Evolutionary conservation across 2,888 invertebrate species (phyloP).

Genomic region (Drosophila aldrichi): DNA sequence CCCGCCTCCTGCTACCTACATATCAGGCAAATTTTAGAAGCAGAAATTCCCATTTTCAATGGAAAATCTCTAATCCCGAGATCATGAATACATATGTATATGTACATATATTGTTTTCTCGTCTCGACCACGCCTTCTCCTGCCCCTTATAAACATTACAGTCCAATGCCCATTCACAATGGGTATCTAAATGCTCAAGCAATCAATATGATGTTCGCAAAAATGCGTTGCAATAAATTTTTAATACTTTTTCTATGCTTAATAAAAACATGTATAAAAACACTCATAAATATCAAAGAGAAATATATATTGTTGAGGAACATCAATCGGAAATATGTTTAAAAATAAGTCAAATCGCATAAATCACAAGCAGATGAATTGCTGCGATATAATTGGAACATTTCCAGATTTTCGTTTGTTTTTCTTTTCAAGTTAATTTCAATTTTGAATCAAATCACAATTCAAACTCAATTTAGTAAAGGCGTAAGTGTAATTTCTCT

Average conservation of each 20-base stretch:
- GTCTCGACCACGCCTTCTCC: not conserved
- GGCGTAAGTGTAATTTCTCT: too few relatives aligned
- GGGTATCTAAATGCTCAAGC: not conserved
- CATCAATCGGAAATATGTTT: slow-evolving; percentile 5
- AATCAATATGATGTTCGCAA: not conserved
- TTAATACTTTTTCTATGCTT: not conserved
- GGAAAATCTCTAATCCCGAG: too few relatives aligned
- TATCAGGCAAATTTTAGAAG: too few relatives aligned
- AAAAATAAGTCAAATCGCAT: not conserved
- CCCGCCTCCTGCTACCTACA: too few relatives aligned
- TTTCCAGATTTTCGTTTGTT: not conserved
- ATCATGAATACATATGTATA: too few relatives aligned
- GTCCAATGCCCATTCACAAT: not conserved
- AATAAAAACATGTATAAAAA: not conserved
- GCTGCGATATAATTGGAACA: not conserved
- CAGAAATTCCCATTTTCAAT: not conserved
- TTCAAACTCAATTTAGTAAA: not conserved
- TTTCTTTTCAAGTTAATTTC: too few relatives aligned
- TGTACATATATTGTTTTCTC: not conserved
- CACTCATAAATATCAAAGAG: not conserved
- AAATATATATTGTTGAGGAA: not conserved
- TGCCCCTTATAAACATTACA: too few relatives aligned
- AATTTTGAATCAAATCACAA: not conserved
- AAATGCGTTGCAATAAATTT: not conserved
- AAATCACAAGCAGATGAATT: not conserved